Percentiles rank a stretch among this genome's conserved stretches.
These are phyloP conservation scores for Acropora tenuis DNA, from an alignment of 64 coral and sea anemone species.

Conservation along the genomic window DNA sequence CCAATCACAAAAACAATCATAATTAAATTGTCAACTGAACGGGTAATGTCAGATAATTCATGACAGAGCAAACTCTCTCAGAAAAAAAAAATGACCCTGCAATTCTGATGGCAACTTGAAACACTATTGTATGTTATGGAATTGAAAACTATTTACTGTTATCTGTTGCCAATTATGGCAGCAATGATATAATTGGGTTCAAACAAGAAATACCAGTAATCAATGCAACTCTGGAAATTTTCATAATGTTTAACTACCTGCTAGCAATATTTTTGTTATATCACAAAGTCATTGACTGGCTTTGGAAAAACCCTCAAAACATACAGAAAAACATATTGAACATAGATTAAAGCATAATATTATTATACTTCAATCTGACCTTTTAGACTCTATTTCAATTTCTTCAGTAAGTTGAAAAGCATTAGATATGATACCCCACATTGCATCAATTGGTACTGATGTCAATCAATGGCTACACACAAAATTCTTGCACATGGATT, in stretches of 20 bases:
- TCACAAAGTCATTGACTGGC: background rate
- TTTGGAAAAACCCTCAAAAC: background rate
- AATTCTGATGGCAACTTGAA: background rate
- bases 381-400: too few relatives aligned
- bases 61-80: constrained; percentile 2
- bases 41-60: background rate
- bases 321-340: too few relatives aligned
- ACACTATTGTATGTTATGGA: background rate
- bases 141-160: background rate
- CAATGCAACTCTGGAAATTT: background rate
- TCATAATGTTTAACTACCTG: background rate
- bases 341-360: too few relatives aligned
- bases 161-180: background rate
- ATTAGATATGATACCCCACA: too few relatives aligned
- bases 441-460: too few relatives aligned
- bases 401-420: too few relatives aligned
- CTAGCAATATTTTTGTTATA: background rate
- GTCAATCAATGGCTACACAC: too few relatives aligned
- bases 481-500: too few relatives aligned
- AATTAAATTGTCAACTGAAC: too few relatives aligned
- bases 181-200: background rate
- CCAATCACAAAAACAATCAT: too few relatives aligned
- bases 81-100: background rate
- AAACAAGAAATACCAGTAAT: background rate
- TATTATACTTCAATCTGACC: too few relatives aligned